phyloP scores from a whole-genome alignment of 2,888 invertebrate species.

The Epinotia brunnichana region DNA sequence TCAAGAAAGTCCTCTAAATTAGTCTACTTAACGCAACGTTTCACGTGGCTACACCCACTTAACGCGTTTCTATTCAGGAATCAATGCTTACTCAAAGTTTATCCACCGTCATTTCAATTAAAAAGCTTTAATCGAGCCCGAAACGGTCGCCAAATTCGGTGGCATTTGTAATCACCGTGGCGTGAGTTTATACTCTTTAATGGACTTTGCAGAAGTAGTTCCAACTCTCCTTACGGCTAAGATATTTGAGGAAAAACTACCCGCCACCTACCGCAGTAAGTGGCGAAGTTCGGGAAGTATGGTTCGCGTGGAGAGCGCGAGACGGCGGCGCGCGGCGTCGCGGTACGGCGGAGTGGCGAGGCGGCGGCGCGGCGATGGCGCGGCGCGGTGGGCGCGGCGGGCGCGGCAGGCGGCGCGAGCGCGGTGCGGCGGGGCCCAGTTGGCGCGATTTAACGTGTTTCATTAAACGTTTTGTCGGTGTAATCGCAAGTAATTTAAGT shows the following conservation, averaged over 20 bases:
- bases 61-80: conserved; percentile 44
- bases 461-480: conserved; percentile 84
- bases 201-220: conserved; percentile 82
- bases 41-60: conserved; percentile 34
- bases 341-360: conserved; percentile 51
- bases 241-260: conserved; percentile 83
- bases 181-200: conserved; percentile 81
- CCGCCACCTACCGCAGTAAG: conserved; percentile 76
- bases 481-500: conserved; percentile 84
- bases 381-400: conserved; percentile 52
- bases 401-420: conserved; percentile 49
- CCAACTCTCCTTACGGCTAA: conserved; percentile 81
- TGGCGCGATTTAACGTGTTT: conserved; percentile 82
- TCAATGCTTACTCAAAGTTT: conserved; percentile 57
- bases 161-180: conserved; percentile 79
- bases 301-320: conserved; percentile 56
- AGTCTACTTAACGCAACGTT: conserved; percentile 26
- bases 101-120: conserved; percentile 73
- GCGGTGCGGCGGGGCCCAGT: conserved; percentile 64
- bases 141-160: conserved; percentile 77
- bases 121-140: conserved; percentile 74
- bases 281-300: conserved; percentile 77
- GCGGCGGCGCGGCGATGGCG: conserved; percentile 52
- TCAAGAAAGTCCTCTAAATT: conserved; percentile 32
- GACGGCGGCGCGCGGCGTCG: conserved; percentile 38